Base-by-base conservation (phyloP, 2,888 invertebrate species). In the Drosophila kanekoi region DNA sequence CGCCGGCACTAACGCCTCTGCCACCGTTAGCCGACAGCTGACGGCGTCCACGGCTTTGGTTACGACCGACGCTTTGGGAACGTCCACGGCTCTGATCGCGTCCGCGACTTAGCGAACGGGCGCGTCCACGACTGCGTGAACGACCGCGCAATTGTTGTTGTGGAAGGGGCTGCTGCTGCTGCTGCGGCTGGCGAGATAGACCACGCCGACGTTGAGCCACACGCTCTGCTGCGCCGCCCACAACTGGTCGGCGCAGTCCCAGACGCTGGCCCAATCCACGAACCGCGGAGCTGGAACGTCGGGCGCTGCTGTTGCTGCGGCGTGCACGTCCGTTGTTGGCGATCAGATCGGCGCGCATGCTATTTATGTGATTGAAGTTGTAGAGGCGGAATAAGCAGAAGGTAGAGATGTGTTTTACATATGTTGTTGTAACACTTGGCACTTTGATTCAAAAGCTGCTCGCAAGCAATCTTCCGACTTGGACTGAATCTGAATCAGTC, bases 341-440 rank as follows among this genome's bases (percentile, higher is more conserved):
- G 66, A 92, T 81, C 63, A 91, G 82, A 87, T 92, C 92, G 70
- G 92, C 92, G 77, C 92, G 91, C 92, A 92, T 92, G 86, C 92
- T 92, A 89, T 86, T 80, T 81, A 40, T 67, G 18, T 72, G 49
- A 62, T 81, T 74, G 56, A 54, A 60, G 75, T 76, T 63, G 61
- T 66, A 66, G 65, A 72, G 68, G 66, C 81, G 79, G 62, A 77
- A 67, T 63, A 89, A 85, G 82, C 79, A 83, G 73, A 82, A 86
- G 69, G 62, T 77, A 84, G 62, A 66, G 62, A 66, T 74, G 72
- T 61, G 72, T 78, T 78, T 77, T 54, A 44, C 44, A 54, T 49
- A 68, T 80, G 72, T 77, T 75, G 75, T 78, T 59, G 75, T 58
- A 9, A 60, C 54, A 48, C 47, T 66, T 47, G 62, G 59, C 60